A percentile compares a stretch with the other conserved stretches of the same genome.
Evolutionary conservation across 2,888 invertebrate species (phyloP).

Genomic region (Ethmia dodecea): DNA sequence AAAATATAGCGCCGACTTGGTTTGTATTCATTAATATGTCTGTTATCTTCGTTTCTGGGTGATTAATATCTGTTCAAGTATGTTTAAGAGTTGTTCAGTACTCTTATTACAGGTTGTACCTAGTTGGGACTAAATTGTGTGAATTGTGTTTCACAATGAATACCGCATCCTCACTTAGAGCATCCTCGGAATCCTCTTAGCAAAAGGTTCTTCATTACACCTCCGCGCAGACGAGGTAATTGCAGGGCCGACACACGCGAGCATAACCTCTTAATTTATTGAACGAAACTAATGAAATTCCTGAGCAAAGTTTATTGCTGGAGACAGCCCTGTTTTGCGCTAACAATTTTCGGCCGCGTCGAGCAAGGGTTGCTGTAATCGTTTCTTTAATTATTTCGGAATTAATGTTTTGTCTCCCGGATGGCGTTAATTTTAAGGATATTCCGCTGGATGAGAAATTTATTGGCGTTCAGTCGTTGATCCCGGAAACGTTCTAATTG

Average conservation of each 20-base stretch:
- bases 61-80: too few relatives aligned
- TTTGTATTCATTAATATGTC: too few relatives aligned
- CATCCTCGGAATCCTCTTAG: slow-evolving; percentile 27
- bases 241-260: slow-evolving; percentile 75
- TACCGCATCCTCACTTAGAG: slow-evolving; percentile 26
- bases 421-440: slow-evolving; percentile 42
- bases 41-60: too few relatives aligned
- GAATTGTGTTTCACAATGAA: too few relatives aligned
- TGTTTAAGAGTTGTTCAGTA: too few relatives aligned
- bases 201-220: slow-evolving; percentile 68
- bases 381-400: slow-evolving; percentile 73
- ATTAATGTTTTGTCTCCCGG: slow-evolving; percentile 54
- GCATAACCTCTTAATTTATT: slow-evolving; percentile 78
- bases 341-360: slow-evolving; percentile 64
- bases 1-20: too few relatives aligned
- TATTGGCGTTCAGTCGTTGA: slow-evolving; percentile 18
- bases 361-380: slow-evolving; percentile 55
- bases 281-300: slow-evolving; percentile 78
- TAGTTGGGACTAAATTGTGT: too few relatives aligned
- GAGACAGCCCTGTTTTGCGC: slow-evolving; percentile 68
- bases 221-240: slow-evolving; percentile 70
- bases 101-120: too few relatives aligned
- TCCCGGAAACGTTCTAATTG: neutral
- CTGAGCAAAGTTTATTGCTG: slow-evolving; percentile 69
- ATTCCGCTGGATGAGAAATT: slow-evolving; percentile 23